Evolutionary conservation across 1,140 invertebrate genomes (phyloP), one percentile per base, ranked within the genome.

Genomic region (Drepana arcuata): DNA sequence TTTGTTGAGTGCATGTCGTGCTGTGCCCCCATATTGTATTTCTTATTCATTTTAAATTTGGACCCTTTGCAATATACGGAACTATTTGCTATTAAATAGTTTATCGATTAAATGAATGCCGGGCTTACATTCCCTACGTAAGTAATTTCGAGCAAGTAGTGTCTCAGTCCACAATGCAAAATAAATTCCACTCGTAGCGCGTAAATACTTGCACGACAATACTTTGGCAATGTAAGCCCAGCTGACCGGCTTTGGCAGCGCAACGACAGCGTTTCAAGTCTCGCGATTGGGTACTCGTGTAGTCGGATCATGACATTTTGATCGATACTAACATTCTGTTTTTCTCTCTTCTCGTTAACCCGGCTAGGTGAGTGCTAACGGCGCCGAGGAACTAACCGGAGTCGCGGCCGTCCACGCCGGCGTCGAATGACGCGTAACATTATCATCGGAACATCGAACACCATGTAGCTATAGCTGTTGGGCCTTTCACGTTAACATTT

Each of bases 291-390:
- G 63, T 62, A 65, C 49, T 57, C 66, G 67, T 72, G 71, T 70
- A 65, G 45, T 70, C 65, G 71, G 69, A 67, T 72, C 73, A 70
- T 71, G 73, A 78, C 75, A 82, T 80, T 81, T 81, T 62, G 75
- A 81, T 71, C 78, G 67, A 83, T 81, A 84, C 83, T 84, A 84
- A 84, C 83, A 80, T 84, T 79, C 82, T 84, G 82, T 84, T 83
- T 74, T 82, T 83, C 75, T 83, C 78, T 21, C 80, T 80, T 80
- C 75, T 82, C 74, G 77, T 82, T 84, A 84, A 82, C 79, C 68
- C 68, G 80, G 79, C 80, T 88, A 89, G 88, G 88, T 88, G 87
- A 88, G 88, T 89, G 88, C 87, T 88, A 88, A 88, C 85, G 77
- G 73, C 69, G 74, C 63, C 63, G 77, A 63, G 65, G 72, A 62